Conservation (phyloP, 1,140 invertebrate species). For the Leucophenga varia region DNA sequence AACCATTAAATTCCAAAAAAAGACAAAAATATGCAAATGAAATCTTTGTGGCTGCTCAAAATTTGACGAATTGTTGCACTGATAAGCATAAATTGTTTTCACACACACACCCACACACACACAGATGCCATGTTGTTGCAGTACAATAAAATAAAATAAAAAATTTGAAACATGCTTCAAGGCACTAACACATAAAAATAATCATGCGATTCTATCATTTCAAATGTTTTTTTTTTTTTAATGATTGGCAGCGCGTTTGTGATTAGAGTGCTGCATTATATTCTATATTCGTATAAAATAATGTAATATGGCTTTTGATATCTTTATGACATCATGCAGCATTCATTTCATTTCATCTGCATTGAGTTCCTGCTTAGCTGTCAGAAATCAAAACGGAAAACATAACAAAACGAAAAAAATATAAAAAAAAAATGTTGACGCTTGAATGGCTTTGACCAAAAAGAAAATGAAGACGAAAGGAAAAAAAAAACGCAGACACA, state of each 20-base stretch:
- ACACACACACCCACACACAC: too few species aligned
- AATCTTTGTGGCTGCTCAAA: too few species aligned
- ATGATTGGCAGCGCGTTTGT: conserved; percentile 19
- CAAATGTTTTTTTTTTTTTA: conserved; percentile 40
- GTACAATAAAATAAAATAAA: conserved; percentile 26
- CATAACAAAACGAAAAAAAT: too few species aligned
- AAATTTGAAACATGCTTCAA: conserved; percentile 18
- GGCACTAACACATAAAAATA: conserved; percentile 34
- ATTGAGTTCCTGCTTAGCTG: too few species aligned
- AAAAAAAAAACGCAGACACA: too few species aligned
- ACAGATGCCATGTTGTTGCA: background rate
- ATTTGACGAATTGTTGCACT: conserved; percentile 45
- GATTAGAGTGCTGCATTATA: conserved; percentile 39
- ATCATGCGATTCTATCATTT: too few species aligned
- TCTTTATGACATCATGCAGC: conserved; percentile 40
- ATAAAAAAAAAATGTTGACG: too few species aligned
- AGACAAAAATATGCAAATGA: conserved; percentile 27
- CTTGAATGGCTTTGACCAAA: too few species aligned
- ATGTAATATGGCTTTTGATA: conserved; percentile 31
- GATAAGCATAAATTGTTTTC: conserved; percentile 52
- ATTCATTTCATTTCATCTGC: conserved; percentile 8
- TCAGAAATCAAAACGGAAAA: too few species aligned
- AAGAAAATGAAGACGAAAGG: too few species aligned
- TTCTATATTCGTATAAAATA: too few species aligned
- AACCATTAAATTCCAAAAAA: too few species aligned